A percentile compares a stretch with the other conserved stretches of the same genome.
phyloP scores from a whole-genome alignment of 2,888 invertebrate genomes.

The Apamea anceps region DNA sequence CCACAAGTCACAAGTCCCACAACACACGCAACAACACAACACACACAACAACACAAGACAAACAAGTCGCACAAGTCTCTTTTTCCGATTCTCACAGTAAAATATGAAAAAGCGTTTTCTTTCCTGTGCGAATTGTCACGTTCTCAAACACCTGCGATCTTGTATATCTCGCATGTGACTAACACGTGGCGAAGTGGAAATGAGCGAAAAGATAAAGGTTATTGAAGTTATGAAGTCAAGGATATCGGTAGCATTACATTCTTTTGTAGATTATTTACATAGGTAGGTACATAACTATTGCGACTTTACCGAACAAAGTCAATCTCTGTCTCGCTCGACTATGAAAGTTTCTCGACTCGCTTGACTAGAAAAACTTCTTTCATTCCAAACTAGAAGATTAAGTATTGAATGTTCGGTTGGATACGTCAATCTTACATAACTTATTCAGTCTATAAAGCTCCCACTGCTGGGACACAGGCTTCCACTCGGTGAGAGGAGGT shows the following conservation, averaged over 20 bases:
- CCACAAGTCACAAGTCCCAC: too few relatives aligned
- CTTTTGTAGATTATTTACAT: slow-evolving; percentile 11
- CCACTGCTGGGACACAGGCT: too few relatives aligned
- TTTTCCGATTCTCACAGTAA: neutral
- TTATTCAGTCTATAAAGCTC: too few relatives aligned
- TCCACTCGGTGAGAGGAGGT: too few relatives aligned
- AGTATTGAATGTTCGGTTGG: neutral
- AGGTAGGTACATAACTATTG: neutral
- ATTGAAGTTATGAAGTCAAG: slow-evolving; percentile 41
- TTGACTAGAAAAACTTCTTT: neutral
- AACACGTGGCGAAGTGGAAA: slow-evolving; percentile 47
- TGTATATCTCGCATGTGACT: slow-evolving; percentile 35
- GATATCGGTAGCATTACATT: slow-evolving; percentile 27
- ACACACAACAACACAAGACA: neutral
- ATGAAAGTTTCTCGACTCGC: too few relatives aligned
- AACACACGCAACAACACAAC: too few relatives aligned
- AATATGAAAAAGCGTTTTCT: neutral
- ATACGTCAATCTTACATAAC: neutral
- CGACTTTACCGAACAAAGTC: neutral
- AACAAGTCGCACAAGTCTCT: neutral
- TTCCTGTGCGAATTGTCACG: slow-evolving; percentile 29
- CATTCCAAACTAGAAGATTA: neutral
- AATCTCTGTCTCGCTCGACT: neutral
- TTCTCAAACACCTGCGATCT: slow-evolving; percentile 42
- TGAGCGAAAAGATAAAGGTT: slow-evolving; percentile 53